Base-by-base conservation (phyloP, 2,797 vertebrate species). In the Morus bassanus region DNA sequence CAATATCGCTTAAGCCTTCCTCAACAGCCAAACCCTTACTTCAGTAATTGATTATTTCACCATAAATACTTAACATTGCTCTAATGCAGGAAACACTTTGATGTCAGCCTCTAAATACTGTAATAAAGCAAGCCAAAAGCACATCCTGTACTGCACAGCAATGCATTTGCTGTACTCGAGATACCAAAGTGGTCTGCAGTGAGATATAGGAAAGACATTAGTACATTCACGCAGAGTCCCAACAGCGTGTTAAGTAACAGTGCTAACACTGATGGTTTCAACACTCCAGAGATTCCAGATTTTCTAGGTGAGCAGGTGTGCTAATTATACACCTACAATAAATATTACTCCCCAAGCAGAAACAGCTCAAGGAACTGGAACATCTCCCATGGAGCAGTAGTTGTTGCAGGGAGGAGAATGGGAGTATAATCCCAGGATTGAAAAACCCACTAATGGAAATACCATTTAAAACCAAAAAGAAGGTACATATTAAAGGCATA, bases 271-370 rank as follows among this genome's bases (percentile, higher is more conserved):
- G 57, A 18, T 48, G 35, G 28, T 89, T 95, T 87, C 88, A 79
- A 54, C 90, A 87, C 92, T 51, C 94, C 60, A 65, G 89, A 94
- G 89, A 78, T 39, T 93, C 91, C 78, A 79, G 85, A 84, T 91
- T 95, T 97, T 95, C 92, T 85, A 96, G 89, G 76, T 83, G 89
- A 96, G 73, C 85, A 74, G 67, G 80, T 91, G 88, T 88, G 82
- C 91, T 87, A 94, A 91, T 96, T 93, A 92, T 56, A 81, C 2
- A 4, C 25, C 91, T 89, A 56, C 73, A 85, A 78, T 74, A 86
- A 89, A 69, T 92, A 64, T 33, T 91, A 68, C 37, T 92, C 92
- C 91, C 92, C 9, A 0, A 89, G 84, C 63, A 96, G 81, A 79
- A 93, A 85, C 72, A 91, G 89, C 60, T 83, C 64, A 80, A 89